These are phyloP conservation scores for Pseudomyrmex sp. DNA, from an alignment of 1,140 invertebrate species.

Conservation along the genomic window DNA sequence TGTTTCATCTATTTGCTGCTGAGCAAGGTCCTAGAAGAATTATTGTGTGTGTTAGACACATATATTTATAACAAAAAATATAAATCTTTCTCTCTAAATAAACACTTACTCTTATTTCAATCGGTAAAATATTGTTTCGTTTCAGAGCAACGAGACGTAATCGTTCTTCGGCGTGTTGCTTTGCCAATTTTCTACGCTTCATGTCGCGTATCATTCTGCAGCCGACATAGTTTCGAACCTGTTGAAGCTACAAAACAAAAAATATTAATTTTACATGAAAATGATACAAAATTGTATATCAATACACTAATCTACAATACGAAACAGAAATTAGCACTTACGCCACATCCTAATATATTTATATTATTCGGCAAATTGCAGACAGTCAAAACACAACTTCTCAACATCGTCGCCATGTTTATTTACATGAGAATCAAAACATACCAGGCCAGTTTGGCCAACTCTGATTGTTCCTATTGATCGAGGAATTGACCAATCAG, in stretches of 20 bases:
- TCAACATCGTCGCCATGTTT: conserved; percentile 69
- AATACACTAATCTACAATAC: not conserved
- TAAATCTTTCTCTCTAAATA: not conserved
- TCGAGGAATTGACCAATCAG: too few species aligned
- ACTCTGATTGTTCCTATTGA: too few species aligned
- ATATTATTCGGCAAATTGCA: conserved; percentile 59
- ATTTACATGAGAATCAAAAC: too few species aligned
- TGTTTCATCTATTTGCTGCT: conserved; percentile 69
- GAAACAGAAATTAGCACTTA: conserved; percentile 58
- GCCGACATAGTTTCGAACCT: conserved; percentile 84
- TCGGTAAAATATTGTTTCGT: conserved; percentile 93
- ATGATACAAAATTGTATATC: not conserved
- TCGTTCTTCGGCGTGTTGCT: conserved; percentile 90
- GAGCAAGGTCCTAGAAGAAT: conserved; percentile 34
- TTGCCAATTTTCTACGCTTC: conserved; percentile 90
- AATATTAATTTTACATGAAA: not conserved
- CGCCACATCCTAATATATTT: conserved; percentile 56
- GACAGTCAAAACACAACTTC: conserved; percentile 41
- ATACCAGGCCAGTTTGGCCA: too few species aligned
- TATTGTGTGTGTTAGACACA: conserved; percentile 13
- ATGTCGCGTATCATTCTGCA: conserved; percentile 87
- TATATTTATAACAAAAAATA: not conserved
- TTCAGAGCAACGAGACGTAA: conserved; percentile 91
- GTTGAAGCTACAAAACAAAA: conserved; percentile 85
- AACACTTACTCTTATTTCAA: conserved; percentile 88